A percentile compares a stretch with the other conserved stretches of the same genome.
Evolutionary conservation across 2,113 vertebrate species (phyloP).

Genomic region (Thomomys bottae): DNA sequence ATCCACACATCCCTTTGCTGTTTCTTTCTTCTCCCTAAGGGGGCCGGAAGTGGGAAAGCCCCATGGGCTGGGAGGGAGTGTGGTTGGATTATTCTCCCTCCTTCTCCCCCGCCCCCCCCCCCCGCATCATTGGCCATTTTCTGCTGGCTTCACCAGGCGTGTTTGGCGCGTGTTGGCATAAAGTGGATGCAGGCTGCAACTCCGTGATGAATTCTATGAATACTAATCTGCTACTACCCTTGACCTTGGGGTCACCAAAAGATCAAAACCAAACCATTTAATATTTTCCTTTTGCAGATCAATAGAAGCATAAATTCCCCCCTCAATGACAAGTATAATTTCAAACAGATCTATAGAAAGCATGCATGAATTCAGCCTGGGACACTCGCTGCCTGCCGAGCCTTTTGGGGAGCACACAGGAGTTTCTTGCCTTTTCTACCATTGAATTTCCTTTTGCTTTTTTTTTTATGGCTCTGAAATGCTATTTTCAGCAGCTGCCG

Average conservation of each 20-base stretch:
- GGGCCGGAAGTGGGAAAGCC: neutral
- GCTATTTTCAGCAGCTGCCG: constrained; percentile 92
- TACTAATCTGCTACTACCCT: constrained; percentile 98
- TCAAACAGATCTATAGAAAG: constrained; percentile 98
- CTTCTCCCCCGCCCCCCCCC: too few species aligned
- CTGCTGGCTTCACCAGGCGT: constrained; percentile 82
- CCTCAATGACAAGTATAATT: constrained; percentile 99
- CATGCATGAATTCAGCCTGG: constrained; percentile 86
- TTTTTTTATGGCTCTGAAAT: constrained; percentile 89
- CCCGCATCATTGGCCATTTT: constrained; percentile 81
- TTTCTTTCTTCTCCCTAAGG: neutral
- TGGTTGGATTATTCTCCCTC: constrained; percentile 16
- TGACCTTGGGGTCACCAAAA: constrained; percentile 96
- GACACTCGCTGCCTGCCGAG: constrained; percentile 65
- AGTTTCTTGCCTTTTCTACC: constrained; percentile 86
- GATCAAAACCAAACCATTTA: constrained; percentile 98
- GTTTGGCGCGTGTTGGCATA: constrained; percentile 89
- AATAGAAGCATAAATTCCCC: constrained; percentile 98
- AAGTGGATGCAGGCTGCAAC: constrained; percentile 89
- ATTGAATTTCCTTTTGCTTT: constrained; percentile 88
- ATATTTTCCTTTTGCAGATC: constrained; percentile 99
- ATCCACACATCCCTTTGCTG: neutral
- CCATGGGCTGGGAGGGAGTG: neutral
- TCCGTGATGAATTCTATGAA: constrained; percentile 92
- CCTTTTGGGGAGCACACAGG: constrained; percentile 84